phyloP scores from a whole-genome alignment of 1,140 invertebrate species.

The Caerostris darwini region DNA sequence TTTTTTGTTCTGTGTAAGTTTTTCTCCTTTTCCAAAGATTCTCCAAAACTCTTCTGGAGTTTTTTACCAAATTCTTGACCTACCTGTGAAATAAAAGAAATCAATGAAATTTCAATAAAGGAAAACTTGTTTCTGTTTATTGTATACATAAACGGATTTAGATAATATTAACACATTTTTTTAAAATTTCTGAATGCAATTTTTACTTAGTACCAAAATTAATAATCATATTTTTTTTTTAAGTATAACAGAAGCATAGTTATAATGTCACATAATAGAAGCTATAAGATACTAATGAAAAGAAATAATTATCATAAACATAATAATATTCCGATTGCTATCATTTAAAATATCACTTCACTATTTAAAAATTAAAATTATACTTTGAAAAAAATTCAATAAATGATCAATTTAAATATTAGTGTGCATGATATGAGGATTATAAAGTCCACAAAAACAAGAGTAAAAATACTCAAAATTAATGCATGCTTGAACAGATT shows the following conservation, averaged over 20 bases:
- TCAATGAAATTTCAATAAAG: not conserved
- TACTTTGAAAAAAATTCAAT: too few species aligned
- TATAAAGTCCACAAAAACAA: too few species aligned
- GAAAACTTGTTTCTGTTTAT: not conserved
- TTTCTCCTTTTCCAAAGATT: slow-evolving; percentile 31
- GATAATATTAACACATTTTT: not conserved
- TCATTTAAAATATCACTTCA: too few species aligned
- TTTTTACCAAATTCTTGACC: slow-evolving; percentile 36
- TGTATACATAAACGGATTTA: not conserved
- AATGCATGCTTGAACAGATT: too few species aligned
- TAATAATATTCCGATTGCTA: too few species aligned
- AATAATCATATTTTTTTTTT: not conserved
- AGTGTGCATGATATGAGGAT: too few species aligned
- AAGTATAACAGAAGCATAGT: not conserved
- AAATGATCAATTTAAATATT: too few species aligned
- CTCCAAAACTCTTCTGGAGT: not conserved
- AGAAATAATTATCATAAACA: too few species aligned
- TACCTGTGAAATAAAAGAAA: not conserved
- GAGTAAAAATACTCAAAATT: too few species aligned
- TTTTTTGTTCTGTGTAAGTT: not conserved
- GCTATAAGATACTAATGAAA: too few species aligned
- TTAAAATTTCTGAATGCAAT: not conserved
- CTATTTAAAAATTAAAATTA: too few species aligned
- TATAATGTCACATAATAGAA: too few species aligned
- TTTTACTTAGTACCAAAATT: not conserved